Percentiles rank a stretch among this genome's conserved stretches.
Evolutionary conservation across 1,140 invertebrate species (phyloP).

Genomic region (Pogonomyrmex barbatus): DNA sequence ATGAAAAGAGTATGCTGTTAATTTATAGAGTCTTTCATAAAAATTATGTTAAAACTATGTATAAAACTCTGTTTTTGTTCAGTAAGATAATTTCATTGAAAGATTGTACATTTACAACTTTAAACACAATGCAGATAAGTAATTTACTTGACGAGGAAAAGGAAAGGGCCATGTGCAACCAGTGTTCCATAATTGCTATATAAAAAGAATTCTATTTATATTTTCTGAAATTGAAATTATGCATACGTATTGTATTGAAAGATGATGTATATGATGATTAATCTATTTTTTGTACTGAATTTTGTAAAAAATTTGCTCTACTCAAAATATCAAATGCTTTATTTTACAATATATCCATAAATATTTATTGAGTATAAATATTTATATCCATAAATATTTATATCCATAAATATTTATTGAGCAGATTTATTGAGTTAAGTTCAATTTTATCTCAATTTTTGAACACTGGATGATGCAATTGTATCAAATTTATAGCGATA

Average conservation of each 20-base stretch:
- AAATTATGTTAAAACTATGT: slow-evolving; percentile 14
- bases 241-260: not conserved
- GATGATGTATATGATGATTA: not conserved
- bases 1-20: slow-evolving; percentile 72
- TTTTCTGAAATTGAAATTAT: not conserved
- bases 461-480: slow-evolving; percentile 40
- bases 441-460: not conserved
- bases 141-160: slow-evolving; percentile 46
- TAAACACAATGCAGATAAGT: slow-evolving; percentile 10
- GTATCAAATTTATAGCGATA: slow-evolving; percentile 33
- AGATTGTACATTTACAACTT: slow-evolving; percentile 17
- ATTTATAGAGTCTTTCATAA: slow-evolving; percentile 48
- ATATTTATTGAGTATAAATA: no score
- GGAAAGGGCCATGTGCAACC: slow-evolving; percentile 63
- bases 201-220: not conserved
- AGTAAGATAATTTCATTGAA: slow-evolving; percentile 4
- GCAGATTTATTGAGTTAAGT: not conserved
- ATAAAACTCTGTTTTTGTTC: not conserved
- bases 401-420: not conserved
- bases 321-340: slow-evolving; percentile 10
- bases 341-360: not conserved
- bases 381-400: not conserved
- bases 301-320: not conserved
- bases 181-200: slow-evolving; percentile 59
- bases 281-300: not conserved